Conservation (phyloP, 2,797 vertebrate genomes). For the Anisognathus igniventris region DNA sequence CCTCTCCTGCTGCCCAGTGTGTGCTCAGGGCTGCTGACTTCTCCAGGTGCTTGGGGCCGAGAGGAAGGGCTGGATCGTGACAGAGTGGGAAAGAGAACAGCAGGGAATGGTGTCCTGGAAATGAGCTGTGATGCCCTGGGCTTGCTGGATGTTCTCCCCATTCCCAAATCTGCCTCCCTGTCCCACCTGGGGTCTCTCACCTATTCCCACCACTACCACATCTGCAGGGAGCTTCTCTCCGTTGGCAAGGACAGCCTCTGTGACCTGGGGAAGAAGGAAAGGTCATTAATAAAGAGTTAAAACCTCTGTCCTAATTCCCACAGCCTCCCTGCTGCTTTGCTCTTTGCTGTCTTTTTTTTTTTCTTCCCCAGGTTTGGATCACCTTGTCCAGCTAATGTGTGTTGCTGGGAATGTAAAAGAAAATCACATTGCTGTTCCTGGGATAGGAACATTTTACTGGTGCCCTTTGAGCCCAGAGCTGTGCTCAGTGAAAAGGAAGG, state of each 20-base stretch:
- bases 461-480: background rate
- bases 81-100: background rate
- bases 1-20: background rate
- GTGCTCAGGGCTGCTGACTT: background rate
- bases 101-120: background rate
- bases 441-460: background rate
- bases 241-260: constrained; percentile 75
- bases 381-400: background rate
- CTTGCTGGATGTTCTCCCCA: background rate
- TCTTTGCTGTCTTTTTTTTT: background rate
- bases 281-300: background rate
- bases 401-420: background rate
- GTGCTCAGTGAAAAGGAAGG: background rate
- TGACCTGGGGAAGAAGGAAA: constrained; percentile 73
- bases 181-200: constrained; percentile 41
- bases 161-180: background rate
- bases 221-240: constrained; percentile 78
- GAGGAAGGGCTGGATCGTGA: background rate
- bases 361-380: background rate
- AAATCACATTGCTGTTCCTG: background rate
- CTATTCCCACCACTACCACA: constrained; percentile 83
- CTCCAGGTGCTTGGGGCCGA: background rate
- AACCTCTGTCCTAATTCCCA: background rate
- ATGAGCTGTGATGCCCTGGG: background rate
- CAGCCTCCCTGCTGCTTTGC: constrained; percentile 3